These are phyloP conservation scores for Seira sanloemensis DNA, from an alignment of 2,888 invertebrate species.

Conservation along the genomic window DNA sequence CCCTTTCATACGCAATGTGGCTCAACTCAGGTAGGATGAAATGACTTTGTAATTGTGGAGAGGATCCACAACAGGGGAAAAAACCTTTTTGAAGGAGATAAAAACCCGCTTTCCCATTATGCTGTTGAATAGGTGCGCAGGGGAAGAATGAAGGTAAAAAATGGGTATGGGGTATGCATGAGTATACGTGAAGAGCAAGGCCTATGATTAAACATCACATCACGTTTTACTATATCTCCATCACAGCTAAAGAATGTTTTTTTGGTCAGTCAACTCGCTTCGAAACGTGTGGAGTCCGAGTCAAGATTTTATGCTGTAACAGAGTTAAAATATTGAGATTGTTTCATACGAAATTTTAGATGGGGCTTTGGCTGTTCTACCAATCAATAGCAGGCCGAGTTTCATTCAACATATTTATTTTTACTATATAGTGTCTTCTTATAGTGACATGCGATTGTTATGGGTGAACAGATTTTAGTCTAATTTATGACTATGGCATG, in stretches of 20 bases:
- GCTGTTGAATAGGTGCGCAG: background rate
- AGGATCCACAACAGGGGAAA: background rate
- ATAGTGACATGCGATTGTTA: too few relatives aligned
- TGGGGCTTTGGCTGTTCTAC: too few relatives aligned
- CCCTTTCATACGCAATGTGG: slow-evolving; percentile 38
- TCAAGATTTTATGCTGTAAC: too few relatives aligned
- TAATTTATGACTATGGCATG: too few relatives aligned
- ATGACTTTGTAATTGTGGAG: background rate
- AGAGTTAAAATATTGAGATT: too few relatives aligned
- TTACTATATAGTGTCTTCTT: too few relatives aligned
- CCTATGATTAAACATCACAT: background rate
- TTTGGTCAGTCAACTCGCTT: background rate
- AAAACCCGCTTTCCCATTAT: slow-evolving; percentile 36
- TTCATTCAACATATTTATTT: too few relatives aligned
- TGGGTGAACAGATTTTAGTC: too few relatives aligned
- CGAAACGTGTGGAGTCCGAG: too few relatives aligned
- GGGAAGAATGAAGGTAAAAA: background rate
- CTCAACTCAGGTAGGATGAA: slow-evolving; percentile 23
- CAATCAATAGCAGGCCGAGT: too few relatives aligned
- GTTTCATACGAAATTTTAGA: too few relatives aligned
- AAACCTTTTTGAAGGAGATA: slow-evolving; percentile 27
- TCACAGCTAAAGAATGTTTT: background rate
- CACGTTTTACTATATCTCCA: background rate
- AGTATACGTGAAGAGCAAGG: background rate
- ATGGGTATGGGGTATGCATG: background rate